Conservation (phyloP, 2,888 invertebrate genomes). For the Bimastos eiseni region DNA sequence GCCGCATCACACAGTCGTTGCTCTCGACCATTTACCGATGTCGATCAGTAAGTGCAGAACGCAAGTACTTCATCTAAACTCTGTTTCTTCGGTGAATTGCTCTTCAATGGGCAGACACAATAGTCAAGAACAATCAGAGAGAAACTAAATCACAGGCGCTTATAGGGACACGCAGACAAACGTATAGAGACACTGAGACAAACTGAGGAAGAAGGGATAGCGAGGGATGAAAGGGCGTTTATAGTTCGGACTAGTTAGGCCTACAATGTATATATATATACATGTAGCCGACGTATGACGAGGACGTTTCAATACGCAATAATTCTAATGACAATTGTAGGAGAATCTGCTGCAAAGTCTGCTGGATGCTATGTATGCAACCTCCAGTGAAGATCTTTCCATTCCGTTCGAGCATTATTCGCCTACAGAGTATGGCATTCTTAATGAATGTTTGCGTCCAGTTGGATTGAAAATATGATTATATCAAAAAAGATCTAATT, state of each 20-base stretch:
- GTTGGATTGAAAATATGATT: too few relatives aligned
- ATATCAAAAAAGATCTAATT: too few relatives aligned
- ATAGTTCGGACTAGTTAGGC: too few relatives aligned
- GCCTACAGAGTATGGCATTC: too few relatives aligned
- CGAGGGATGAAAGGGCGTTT: neutral
- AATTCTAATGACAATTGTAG: too few relatives aligned
- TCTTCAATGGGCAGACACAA: neutral
- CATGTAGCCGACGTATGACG: neutral
- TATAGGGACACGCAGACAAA: neutral
- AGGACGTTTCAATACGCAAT: too few relatives aligned
- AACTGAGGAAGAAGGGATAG: neutral
- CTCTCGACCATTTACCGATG: neutral
- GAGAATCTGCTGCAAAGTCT: too few relatives aligned
- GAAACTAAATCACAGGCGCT: neutral
- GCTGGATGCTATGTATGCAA: too few relatives aligned
- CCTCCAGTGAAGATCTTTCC: too few relatives aligned
- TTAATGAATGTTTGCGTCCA: too few relatives aligned
- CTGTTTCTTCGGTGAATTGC: neutral
- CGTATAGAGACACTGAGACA: neutral
- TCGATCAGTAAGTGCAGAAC: neutral
- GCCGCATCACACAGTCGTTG: neutral
- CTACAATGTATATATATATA: too few relatives aligned
- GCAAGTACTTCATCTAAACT: neutral
- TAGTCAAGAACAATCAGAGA: neutral
- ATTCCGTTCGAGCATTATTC: too few relatives aligned